These are phyloP conservation scores for Odontophorus gujanensis DNA, from an alignment of 2,113 vertebrate genomes.

Conservation along the genomic window DNA sequence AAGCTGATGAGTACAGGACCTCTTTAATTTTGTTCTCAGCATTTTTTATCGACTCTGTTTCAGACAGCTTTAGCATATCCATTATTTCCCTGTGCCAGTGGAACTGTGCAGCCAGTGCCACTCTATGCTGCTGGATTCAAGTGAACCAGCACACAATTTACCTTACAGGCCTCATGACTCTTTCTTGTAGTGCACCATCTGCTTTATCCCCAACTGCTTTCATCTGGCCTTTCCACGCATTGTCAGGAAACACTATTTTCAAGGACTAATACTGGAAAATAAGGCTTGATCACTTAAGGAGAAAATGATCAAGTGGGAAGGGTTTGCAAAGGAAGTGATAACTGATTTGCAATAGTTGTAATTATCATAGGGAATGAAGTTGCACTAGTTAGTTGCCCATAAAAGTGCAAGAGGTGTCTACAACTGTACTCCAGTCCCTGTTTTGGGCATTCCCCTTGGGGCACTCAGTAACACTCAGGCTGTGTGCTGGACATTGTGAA, in stretches of 20 bases:
- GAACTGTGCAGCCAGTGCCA: not conserved
- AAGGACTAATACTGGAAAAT: not conserved
- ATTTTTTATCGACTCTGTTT: not conserved
- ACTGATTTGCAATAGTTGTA: not conserved
- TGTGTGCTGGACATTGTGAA: not conserved
- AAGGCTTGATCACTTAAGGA: not conserved
- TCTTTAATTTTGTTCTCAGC: not conserved
- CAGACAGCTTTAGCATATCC: not conserved
- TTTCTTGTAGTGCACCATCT: not conserved
- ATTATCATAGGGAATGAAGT: not conserved
- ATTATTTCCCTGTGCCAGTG: not conserved
- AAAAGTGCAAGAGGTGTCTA: not conserved
- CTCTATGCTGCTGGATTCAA: not conserved
- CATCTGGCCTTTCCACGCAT: not conserved
- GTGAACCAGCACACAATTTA: not conserved
- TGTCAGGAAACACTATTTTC: not conserved
- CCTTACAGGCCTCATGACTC: not conserved
- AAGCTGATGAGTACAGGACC: fast-evolving
- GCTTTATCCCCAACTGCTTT: not conserved
- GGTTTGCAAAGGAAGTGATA: not conserved
- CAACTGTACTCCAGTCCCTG: not conserved
- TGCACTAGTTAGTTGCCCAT: not conserved
- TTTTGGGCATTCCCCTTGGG: not conserved
- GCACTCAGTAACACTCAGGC: not conserved
- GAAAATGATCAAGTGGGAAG: not conserved